Evolutionary conservation across 2,888 invertebrate genomes (phyloP).

Genomic region (Heteromurus nitidus): DNA sequence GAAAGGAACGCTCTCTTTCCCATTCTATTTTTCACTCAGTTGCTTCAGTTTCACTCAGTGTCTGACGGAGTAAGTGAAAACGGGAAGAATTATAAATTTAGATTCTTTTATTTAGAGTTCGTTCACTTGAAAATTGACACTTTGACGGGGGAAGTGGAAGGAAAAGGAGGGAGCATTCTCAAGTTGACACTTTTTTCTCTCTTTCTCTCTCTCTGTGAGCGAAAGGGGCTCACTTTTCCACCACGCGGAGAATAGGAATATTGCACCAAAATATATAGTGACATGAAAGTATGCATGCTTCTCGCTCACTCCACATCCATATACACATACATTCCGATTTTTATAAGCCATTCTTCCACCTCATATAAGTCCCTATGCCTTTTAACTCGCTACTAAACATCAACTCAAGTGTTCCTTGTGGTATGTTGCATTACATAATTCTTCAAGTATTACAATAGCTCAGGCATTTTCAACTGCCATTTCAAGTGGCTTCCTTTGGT

Average conservation of each 20-base stretch:
- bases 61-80: constrained; percentile 16
- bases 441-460: constrained; percentile 42
- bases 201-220: too few relatives aligned
- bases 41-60: constrained; percentile 14
- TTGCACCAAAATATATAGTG: constrained; percentile 11
- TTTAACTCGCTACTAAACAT: constrained; percentile 25
- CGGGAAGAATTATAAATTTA: constrained; percentile 71
- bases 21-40: constrained; percentile 13
- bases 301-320: neutral
- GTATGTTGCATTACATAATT: constrained; percentile 57
- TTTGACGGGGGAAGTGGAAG: constrained; percentile 68
- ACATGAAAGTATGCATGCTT: constrained; percentile 25
- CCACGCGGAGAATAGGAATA: constrained; percentile 1
- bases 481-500: constrained; percentile 46
- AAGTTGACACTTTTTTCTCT: constrained; percentile 58
- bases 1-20: neutral
- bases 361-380: constrained; percentile 24
- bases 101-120: constrained; percentile 69
- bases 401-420: constrained; percentile 56
- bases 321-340: constrained; percentile 7
- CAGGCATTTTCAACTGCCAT: constrained; percentile 46
- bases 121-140: constrained; percentile 71
- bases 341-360: constrained; percentile 32
- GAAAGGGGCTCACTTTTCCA: constrained; percentile 24
- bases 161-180: constrained; percentile 44